Evolutionary conservation across 2,113 vertebrate genomes (phyloP).

Genomic region (Mormoops blainvillei): DNA sequence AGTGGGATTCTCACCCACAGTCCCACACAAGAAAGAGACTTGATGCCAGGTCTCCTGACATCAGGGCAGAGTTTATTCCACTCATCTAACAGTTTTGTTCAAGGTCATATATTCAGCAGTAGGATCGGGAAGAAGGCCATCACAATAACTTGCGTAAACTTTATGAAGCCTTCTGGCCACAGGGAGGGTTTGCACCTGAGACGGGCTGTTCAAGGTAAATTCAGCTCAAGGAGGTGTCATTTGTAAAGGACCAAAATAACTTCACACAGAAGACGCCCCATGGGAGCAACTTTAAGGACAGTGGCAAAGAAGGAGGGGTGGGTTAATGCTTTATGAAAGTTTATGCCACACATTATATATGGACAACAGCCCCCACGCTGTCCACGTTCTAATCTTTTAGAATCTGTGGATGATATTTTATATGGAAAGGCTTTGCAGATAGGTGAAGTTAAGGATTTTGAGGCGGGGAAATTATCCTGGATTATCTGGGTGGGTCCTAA

Average conservation of each 20-base stretch:
- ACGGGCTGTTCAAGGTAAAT: neutral
- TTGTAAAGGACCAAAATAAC: neutral
- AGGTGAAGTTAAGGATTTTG: neutral
- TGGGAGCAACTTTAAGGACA: neutral
- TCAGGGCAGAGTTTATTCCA: neutral
- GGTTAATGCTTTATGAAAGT: neutral
- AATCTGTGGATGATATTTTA: neutral
- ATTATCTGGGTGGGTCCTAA: neutral
- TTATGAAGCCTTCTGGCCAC: neutral
- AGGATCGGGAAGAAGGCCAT: neutral
- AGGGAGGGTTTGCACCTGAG: neutral
- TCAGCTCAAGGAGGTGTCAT: neutral
- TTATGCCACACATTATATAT: accelerated
- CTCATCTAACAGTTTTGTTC: neutral
- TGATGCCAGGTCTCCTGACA: neutral
- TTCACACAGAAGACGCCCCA: neutral
- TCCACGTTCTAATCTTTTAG: neutral
- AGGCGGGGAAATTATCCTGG: neutral
- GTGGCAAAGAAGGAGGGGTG: neutral
- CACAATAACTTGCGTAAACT: neutral
- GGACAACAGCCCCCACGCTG: neutral
- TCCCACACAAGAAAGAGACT: neutral
- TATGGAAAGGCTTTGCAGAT: neutral
- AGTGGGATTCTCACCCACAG: neutral
- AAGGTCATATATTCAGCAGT: neutral